Evolutionary conservation across 2,888 invertebrate genomes (phyloP), one percentile per base, ranked within the genome.

Genomic region (Synergus umbraculus): DNA sequence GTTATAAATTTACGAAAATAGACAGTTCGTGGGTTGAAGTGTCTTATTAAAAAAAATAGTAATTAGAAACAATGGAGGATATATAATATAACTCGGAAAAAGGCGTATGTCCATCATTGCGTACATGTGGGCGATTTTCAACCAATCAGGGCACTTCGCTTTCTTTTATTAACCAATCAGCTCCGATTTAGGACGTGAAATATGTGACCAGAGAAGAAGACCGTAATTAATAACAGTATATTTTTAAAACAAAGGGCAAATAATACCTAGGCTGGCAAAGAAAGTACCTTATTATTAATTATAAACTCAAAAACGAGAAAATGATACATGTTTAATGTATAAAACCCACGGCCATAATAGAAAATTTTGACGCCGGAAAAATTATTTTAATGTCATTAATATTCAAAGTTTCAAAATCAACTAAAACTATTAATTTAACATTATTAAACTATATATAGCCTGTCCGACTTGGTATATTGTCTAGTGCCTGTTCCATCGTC

Each of bases 111-210:
- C 3, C 3, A 29, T 29, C 3, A 29, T 29, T 29, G 29, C 3
- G 3, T 29, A 29, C 60, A 81, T 54, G 83, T 84, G 83, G 85
- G 83, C 83, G 83, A 83, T 60, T 37, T 43, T 43, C 44, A 60
- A 46, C 58, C 80, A 82, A 83, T 81, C 77, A 76, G 81, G 78
- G 66, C 73, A 44, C 43, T 64, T 66, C 54, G 49, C 43, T 77
- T 64, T 79, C 80, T 85, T 86, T 86, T 85, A 86, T 86, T 86
- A 81, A 83, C 81, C 85, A 86, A 85, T 88, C 86, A 86, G 84
- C 80, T 73, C 84, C 84, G 85, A 84, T 86, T 87, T 85, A 85
- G 83, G 82, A 84, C 83, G 76, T 79, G 79, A 82, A 78, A 84
- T 85, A 85, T 83, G 85, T 83, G 85, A 85, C 81, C 18, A n/a